A percentile compares a stretch with the other conserved stretches of the same genome.
Conservation (phyloP, 2,888 invertebrate species). For the Melikaiella ostensackeni region DNA sequence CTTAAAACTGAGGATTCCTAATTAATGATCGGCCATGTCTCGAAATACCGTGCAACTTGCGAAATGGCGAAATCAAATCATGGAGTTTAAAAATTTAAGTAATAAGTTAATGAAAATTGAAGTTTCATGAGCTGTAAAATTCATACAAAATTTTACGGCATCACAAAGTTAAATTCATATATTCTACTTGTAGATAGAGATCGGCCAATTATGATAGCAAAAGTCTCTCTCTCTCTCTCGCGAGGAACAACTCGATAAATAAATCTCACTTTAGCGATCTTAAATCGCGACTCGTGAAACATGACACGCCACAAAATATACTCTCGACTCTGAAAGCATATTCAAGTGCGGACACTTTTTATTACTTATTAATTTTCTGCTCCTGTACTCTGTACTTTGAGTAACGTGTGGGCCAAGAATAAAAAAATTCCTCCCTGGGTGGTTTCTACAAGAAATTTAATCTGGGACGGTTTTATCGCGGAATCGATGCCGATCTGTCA, state of each 20-base stretch:
- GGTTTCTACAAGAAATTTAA: neutral
- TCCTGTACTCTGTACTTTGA: neutral
- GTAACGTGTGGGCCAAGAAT: neutral
- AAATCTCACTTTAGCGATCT: slow-evolving; percentile 10
- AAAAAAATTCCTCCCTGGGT: slow-evolving; percentile 1
- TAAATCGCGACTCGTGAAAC: slow-evolving; percentile 16
- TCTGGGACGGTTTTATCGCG: neutral
- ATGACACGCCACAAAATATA: slow-evolving; percentile 11
- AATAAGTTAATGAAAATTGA: too few species aligned
- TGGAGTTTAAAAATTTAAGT: too few species aligned
- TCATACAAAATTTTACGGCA: too few species aligned
- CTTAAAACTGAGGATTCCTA: too few species aligned
- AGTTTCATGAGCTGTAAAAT: too few species aligned
- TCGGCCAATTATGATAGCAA: neutral
- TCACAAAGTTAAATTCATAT: too few species aligned
- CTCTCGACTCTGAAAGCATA: neutral
- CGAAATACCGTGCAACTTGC: too few species aligned
- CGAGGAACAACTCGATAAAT: slow-evolving; percentile 3
- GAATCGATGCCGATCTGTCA: slow-evolving; percentile 7
- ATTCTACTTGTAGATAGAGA: slow-evolving; percentile 2
- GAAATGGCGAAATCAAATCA: too few species aligned
- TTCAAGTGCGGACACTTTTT: neutral
- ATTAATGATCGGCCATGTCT: too few species aligned
- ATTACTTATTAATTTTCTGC: neutral
- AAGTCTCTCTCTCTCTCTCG: neutral